phyloP scores from a whole-genome alignment of 2,888 invertebrate species.

The Archips crataeganus region DNA sequence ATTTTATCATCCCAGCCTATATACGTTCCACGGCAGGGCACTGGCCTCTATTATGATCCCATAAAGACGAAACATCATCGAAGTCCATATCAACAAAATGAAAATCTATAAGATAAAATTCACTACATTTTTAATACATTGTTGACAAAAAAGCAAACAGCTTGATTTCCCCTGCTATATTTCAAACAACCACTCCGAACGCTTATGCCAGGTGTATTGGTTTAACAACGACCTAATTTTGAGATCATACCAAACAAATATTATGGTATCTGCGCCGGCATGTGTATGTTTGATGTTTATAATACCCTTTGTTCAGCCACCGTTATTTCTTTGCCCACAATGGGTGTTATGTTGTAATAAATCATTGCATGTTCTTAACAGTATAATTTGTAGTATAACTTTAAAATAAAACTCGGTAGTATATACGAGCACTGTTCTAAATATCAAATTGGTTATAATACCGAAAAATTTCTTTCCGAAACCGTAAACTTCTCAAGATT shows the following conservation, averaged over 20 bases:
- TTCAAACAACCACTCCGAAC: not conserved
- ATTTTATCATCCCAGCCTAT: too few relatives aligned
- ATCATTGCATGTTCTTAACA: constrained; percentile 1
- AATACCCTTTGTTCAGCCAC: not conserved
- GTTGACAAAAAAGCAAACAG: not conserved
- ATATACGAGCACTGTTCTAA: too few relatives aligned
- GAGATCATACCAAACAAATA: constrained; percentile 28
- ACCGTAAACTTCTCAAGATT: too few relatives aligned
- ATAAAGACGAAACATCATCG: too few relatives aligned
- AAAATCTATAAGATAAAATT: too few relatives aligned
- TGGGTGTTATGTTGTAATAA: constrained; percentile 3
- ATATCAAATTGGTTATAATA: too few relatives aligned
- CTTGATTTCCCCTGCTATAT: not conserved
- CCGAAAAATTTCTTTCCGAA: too few relatives aligned
- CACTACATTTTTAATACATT: too few relatives aligned
- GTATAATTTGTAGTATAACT: not conserved
- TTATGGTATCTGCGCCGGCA: constrained; percentile 26
- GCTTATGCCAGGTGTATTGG: not conserved
- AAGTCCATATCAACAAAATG: too few relatives aligned
- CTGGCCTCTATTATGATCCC: too few relatives aligned
- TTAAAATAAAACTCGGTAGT: not conserved
- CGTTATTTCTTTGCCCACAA: constrained; percentile 6
- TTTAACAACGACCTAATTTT: not conserved
- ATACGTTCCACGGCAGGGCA: too few relatives aligned
- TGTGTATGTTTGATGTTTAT: constrained; percentile 24